phyloP scores from a whole-genome alignment of 2,888 invertebrate species.

The Pseudanteris insignis region DNA sequence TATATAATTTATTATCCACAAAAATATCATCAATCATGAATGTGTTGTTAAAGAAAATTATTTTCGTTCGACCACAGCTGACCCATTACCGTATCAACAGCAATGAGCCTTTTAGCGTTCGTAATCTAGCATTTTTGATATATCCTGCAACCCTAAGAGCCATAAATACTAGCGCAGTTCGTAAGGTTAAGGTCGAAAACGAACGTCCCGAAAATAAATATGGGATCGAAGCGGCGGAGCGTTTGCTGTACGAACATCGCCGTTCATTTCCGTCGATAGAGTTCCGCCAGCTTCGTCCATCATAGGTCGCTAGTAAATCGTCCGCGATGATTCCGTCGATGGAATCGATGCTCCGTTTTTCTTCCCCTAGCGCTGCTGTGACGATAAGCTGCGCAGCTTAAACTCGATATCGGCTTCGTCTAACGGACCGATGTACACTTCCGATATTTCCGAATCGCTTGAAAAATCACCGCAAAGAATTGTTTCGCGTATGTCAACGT shows the following conservation, averaged over 20 bases:
- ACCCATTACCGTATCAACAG: constrained; percentile 13
- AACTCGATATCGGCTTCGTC: constrained; percentile 43
- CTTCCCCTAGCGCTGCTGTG: constrained; percentile 6
- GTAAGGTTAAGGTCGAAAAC: constrained; percentile 38
- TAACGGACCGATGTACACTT: constrained; percentile 42
- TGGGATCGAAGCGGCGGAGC: constrained; percentile 14
- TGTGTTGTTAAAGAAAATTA: background rate
- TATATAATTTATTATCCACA: too few relatives aligned
- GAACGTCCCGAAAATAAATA: constrained; percentile 25
- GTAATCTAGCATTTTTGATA: constrained; percentile 25
- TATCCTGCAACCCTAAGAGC: constrained; percentile 7
- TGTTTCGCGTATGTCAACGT: constrained; percentile 17
- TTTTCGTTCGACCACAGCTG: constrained; percentile 9
- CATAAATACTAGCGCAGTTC: constrained; percentile 31
- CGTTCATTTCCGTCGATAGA: constrained; percentile 40
- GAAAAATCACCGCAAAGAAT: constrained; percentile 41
- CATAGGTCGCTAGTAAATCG: constrained; percentile 52
- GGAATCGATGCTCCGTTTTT: constrained; percentile 29
- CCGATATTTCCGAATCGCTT: constrained; percentile 37
- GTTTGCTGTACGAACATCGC: constrained; percentile 24
- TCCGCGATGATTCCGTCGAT: constrained; percentile 49
- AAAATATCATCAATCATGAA: too few relatives aligned
- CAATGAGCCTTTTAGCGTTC: constrained; percentile 19
- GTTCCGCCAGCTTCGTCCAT: constrained; percentile 42
- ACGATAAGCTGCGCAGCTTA: constrained; percentile 36